Conservation (phyloP, 2,888 invertebrate genomes). For the Coelinius sp. region DNA sequence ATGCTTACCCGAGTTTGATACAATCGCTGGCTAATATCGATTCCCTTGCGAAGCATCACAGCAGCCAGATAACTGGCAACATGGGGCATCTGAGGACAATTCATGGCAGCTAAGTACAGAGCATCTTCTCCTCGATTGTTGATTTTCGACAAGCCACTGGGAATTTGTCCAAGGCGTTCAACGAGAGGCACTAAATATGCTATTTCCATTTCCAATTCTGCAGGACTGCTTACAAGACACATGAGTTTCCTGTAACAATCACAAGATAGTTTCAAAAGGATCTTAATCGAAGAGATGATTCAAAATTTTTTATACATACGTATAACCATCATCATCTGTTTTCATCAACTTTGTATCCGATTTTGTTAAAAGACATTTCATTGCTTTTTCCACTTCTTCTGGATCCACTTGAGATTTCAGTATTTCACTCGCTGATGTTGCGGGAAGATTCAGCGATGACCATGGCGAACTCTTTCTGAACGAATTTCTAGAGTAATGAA, state of each 20-base stretch:
- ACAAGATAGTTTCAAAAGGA: neutral
- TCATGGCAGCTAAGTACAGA: conserved; percentile 61
- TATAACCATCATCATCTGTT: conserved; percentile 61
- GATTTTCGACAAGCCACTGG: conserved; percentile 51
- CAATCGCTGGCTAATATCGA: conserved; percentile 56
- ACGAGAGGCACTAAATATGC: conserved; percentile 61
- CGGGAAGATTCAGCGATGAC: conserved; percentile 59
- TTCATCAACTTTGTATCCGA: conserved; percentile 50
- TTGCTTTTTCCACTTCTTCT: conserved; percentile 58
- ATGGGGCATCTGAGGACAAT: conserved; percentile 58
- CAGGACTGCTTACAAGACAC: conserved; percentile 59
- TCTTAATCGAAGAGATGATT: neutral
- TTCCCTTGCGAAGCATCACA: conserved; percentile 56
- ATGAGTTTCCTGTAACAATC: conserved; percentile 56
- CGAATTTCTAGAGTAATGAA: conserved; percentile 37
- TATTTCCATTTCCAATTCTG: conserved; percentile 53
- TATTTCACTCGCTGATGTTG: conserved; percentile 52
- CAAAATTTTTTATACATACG: conserved; percentile 55
- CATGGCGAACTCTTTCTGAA: conserved; percentile 51
- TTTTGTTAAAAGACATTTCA: conserved; percentile 56
- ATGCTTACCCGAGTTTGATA: conserved; percentile 54
- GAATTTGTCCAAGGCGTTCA: conserved; percentile 54
- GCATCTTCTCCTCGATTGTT: conserved; percentile 62
- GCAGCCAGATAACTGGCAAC: conserved; percentile 62
- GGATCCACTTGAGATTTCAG: conserved; percentile 56